These are phyloP conservation scores for Vulpes lagopus DNA, from an alignment of 2,113 vertebrate species.

Conservation along the genomic window DNA sequence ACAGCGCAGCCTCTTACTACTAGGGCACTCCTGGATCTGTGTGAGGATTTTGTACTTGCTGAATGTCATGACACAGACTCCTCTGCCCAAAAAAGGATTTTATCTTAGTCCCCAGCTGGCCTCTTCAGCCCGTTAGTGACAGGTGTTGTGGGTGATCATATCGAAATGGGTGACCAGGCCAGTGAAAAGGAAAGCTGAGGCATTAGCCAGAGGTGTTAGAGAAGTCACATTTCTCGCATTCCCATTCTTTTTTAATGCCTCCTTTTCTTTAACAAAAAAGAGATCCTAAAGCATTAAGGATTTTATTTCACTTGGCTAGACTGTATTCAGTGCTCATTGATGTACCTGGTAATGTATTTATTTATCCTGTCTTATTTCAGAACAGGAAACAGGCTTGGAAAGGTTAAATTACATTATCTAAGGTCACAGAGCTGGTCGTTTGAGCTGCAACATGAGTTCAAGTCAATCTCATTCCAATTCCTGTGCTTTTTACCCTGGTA, in stretches of 20 bases:
- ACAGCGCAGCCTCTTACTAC: neutral
- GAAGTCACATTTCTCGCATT: neutral
- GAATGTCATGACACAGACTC: neutral
- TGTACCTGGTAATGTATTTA: neutral
- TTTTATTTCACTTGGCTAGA: slow-evolving; percentile 24
- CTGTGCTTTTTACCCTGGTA: neutral
- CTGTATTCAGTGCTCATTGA: neutral
- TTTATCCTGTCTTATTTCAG: slow-evolving; percentile 22
- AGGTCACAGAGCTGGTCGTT: neutral
- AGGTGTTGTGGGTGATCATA: neutral
- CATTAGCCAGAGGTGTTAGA: neutral
- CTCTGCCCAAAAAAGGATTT: neutral
- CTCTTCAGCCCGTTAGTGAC: neutral
- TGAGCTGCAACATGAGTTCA: neutral
- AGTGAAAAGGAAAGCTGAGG: neutral
- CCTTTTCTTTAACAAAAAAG: neutral
- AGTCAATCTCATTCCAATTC: neutral
- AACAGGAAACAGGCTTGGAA: neutral
- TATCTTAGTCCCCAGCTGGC: neutral
- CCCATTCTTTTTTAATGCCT: neutral
- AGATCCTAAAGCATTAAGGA: slow-evolving; percentile 16
- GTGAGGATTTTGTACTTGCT: neutral
- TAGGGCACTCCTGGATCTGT: neutral
- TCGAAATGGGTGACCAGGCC: neutral
- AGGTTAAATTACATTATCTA: neutral